A percentile compares a stretch with the other conserved stretches of the same genome.
These are phyloP conservation scores for Raja brachyura DNA, from an alignment of 2,113 vertebrate species.

Conservation along the genomic window DNA sequence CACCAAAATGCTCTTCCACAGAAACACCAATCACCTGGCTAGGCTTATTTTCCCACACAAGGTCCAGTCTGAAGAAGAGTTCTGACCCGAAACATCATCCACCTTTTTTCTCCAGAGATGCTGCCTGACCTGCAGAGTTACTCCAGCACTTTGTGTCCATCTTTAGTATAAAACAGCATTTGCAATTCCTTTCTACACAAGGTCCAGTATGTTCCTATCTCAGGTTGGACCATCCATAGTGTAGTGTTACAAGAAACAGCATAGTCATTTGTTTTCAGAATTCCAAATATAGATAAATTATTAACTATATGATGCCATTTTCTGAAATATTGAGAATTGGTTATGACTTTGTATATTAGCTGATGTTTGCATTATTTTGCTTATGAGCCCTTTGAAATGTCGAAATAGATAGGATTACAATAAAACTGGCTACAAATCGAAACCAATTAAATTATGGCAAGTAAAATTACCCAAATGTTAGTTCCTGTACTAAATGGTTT, in stretches of 20 bases:
- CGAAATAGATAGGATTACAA: not conserved
- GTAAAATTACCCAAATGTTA: not conserved
- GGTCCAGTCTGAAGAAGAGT: no score
- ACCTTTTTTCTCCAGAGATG: no score
- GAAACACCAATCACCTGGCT: no score
- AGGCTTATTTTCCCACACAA: no score
- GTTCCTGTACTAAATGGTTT: not conserved
- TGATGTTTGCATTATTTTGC: not conserved
- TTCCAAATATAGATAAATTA: not conserved
- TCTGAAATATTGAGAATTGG: not conserved
- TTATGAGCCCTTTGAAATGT: not conserved
- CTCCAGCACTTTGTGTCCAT: not conserved
- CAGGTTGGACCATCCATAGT: no score
- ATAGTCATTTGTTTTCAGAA: not conserved
- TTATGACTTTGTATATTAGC: not conserved
- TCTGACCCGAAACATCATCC: no score
- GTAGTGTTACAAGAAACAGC: not conserved
- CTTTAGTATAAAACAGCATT: not conserved
- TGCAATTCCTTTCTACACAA: no score
- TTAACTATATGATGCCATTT: not conserved
- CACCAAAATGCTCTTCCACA: no score
- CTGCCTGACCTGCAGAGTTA: no score
- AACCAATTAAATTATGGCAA: not conserved
- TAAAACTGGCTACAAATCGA: not conserved
- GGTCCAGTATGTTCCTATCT: no score